These are phyloP conservation scores for Cryptoblepharus egeriae DNA, from an alignment of 2,797 vertebrate species.

Conservation along the genomic window DNA sequence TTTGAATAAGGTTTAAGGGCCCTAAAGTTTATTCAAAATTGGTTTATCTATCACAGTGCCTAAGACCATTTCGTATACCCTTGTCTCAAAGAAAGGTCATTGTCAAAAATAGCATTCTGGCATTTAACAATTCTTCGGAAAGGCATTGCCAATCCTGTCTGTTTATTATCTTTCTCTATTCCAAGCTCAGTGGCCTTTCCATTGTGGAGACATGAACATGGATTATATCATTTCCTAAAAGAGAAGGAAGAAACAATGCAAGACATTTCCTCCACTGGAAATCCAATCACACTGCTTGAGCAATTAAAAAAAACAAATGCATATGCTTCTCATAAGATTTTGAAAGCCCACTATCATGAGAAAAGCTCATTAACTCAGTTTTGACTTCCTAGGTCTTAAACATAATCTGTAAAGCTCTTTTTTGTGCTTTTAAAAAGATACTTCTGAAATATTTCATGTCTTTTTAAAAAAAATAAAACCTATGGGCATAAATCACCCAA, in stretches of 20 bases:
- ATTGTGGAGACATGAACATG: neutral
- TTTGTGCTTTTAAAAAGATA: too few relatives aligned
- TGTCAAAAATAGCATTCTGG: neutral
- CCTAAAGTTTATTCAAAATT: neutral
- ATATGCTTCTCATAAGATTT: slow-evolving; percentile 56
- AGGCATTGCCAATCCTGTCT: slow-evolving; percentile 14
- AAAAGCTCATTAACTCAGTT: slow-evolving; percentile 60
- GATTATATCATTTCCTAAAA: neutral
- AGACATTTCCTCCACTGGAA: slow-evolving; percentile 37
- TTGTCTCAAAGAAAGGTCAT: neutral
- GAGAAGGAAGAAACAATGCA: neutral
- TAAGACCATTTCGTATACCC: neutral
- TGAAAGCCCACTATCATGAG: slow-evolving; percentile 60
- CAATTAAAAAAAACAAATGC: slow-evolving; percentile 43
- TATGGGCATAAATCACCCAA: too few relatives aligned
- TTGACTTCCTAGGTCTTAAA: slow-evolving; percentile 51
- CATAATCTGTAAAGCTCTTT: slow-evolving; percentile 34
- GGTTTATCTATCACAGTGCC: neutral
- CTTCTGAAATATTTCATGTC: too few relatives aligned
- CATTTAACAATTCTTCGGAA: slow-evolving; percentile 7
- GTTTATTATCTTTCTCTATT: neutral
- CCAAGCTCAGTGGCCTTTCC: neutral
- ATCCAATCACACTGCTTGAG: slow-evolving; percentile 24
- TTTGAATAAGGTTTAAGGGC: too few relatives aligned
- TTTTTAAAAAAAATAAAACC: too few relatives aligned